phyloP scores from a whole-genome alignment of 2,888 invertebrate genomes.

The Cephonodes hylas region DNA sequence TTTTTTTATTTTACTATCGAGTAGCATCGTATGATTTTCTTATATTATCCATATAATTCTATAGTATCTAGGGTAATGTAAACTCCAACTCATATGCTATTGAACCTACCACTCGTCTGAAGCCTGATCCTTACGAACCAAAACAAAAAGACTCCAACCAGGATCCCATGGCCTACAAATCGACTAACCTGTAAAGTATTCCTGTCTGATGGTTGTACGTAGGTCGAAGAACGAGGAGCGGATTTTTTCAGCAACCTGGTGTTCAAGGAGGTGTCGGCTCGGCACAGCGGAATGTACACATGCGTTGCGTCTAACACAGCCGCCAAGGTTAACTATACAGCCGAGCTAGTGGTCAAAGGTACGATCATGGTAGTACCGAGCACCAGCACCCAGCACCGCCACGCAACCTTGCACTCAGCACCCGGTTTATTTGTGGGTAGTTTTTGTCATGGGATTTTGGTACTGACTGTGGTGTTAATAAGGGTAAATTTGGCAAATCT shows the following conservation, averaged over 20 bases:
- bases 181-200: too few species aligned
- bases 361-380: slow-evolving; percentile 38
- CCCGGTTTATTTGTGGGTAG: slow-evolving; percentile 4
- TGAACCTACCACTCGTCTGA: too few species aligned
- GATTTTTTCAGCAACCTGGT: slow-evolving; percentile 89
- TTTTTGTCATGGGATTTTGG: background rate
- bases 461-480: background rate
- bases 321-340: slow-evolving; percentile 87
- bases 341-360: slow-evolving; percentile 88
- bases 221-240: slow-evolving; percentile 86
- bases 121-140: too few species aligned
- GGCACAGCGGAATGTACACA: slow-evolving; percentile 87
- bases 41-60: too few species aligned
- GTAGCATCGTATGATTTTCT: too few species aligned
- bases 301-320: slow-evolving; percentile 88
- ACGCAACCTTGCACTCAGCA: slow-evolving; percentile 18
- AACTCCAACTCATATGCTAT: too few species aligned
- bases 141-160: too few species aligned
- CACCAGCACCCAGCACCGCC: slow-evolving; percentile 16
- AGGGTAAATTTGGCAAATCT: background rate
- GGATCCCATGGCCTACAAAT: too few species aligned
- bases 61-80: too few species aligned
- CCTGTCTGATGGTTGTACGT: slow-evolving; percentile 50
- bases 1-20: too few species aligned
- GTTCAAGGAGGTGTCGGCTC: slow-evolving; percentile 87